These are phyloP conservation scores for Nannoperca australis DNA, from an alignment of 2,797 vertebrate genomes.

Conservation along the genomic window DNA sequence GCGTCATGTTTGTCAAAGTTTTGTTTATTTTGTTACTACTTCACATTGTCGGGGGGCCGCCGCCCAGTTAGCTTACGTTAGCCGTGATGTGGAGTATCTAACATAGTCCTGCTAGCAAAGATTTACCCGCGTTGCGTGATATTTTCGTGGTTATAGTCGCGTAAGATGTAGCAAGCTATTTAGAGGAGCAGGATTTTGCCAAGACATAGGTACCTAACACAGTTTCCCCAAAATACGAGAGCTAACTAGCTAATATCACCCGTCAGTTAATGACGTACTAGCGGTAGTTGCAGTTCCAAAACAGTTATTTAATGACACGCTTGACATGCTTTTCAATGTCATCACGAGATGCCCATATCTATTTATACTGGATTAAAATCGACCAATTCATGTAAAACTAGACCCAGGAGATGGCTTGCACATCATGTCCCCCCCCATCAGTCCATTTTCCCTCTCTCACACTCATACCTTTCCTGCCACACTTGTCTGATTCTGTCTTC, in stretches of 20 bases:
- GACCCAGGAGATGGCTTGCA: not conserved
- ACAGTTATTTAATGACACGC: not conserved
- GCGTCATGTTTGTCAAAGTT: fast-evolving
- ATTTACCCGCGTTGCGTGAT: not conserved
- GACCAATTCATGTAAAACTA: not conserved
- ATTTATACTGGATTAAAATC: not conserved
- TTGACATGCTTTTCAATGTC: not conserved
- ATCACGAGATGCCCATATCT: fast-evolving
- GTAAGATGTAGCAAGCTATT: no score
- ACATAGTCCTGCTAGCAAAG: not conserved
- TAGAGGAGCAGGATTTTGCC: not conserved
- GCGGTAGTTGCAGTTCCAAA: not conserved
- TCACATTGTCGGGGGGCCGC: not conserved
- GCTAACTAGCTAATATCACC: not conserved
- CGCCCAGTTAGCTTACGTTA: slow-evolving; percentile 37
- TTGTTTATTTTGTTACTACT: not conserved
- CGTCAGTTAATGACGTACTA: not conserved
- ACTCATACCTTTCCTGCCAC: not conserved
- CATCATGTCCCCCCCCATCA: no score
- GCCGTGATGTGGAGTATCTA: not conserved
- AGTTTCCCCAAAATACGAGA: not conserved
- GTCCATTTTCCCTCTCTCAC: not conserved
- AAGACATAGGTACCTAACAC: not conserved
- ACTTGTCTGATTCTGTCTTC: not conserved
- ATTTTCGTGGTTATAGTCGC: not conserved